These are phyloP conservation scores for Cheirogaleus major DNA, from an alignment of 2,797 vertebrate genomes.

Conservation along the genomic window DNA sequence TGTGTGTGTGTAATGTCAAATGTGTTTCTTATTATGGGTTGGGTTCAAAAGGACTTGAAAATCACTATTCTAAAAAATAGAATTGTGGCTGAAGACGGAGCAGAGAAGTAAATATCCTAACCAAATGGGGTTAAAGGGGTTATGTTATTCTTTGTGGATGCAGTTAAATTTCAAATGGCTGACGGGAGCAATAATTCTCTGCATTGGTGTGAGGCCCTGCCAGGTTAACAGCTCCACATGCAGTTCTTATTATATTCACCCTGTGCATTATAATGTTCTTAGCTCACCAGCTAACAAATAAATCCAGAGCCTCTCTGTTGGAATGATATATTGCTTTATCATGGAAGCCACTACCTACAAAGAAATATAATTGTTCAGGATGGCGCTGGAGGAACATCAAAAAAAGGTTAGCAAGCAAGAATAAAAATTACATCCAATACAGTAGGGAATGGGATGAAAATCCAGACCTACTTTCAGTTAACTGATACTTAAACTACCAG, in stretches of 20 bases:
- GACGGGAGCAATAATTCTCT: constrained; percentile 18
- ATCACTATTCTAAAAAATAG: neutral
- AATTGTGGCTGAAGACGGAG: neutral
- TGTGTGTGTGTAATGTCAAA: neutral
- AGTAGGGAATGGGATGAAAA: constrained; percentile 19
- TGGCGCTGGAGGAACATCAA: neutral
- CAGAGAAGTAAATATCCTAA: neutral
- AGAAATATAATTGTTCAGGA: constrained; percentile 38
- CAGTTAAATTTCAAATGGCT: constrained; percentile 44
- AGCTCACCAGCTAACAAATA: constrained; percentile 43
- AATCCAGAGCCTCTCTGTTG: neutral
- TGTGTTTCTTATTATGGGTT: neutral
- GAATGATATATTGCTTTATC: constrained; percentile 44
- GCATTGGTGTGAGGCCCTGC: neutral
- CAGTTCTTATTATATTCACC: neutral
- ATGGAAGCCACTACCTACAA: neutral
- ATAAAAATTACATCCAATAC: constrained; percentile 28
- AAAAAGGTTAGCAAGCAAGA: constrained; percentile 2
- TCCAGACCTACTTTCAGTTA: neutral
- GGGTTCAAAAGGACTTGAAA: constrained; percentile 9
- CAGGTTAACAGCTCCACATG: neutral
- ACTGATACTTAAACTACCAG: constrained; percentile 25
- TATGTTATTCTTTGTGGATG: constrained; percentile 38
- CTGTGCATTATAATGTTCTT: neutral
- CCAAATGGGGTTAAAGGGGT: neutral